Percentiles rank a stretch among this genome's conserved stretches.
phyloP scores from a whole-genome alignment of 64 coral and sea anemone species.

The Montipora capricornis region DNA sequence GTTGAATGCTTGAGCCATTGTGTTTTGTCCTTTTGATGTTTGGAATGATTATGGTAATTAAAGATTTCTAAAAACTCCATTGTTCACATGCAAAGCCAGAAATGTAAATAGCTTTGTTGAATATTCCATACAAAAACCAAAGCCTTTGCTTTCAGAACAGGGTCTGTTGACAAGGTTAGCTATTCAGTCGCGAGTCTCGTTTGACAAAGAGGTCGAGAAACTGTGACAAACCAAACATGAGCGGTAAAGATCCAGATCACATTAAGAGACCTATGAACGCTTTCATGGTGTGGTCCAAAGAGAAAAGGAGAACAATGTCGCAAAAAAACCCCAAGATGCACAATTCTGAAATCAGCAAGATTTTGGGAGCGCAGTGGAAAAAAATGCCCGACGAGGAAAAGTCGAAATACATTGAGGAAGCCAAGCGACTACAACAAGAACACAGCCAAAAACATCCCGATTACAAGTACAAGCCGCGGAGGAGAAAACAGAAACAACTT shows the following conservation, averaged over 20 bases:
- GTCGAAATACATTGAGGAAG: conserved; percentile 69
- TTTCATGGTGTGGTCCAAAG: conserved; percentile 94
- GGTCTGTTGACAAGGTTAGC: conserved; percentile 81
- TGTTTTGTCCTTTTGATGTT: conserved; percentile 99
- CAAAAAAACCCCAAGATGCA: conserved; percentile 93
- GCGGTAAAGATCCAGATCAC: conserved; percentile 84
- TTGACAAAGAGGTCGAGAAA: conserved; percentile 61
- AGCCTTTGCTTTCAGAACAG: conserved; percentile 73
- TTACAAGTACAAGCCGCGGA: conserved; percentile 94
- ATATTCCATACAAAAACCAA: conserved; percentile 89
- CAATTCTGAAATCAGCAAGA: conserved; percentile 96
- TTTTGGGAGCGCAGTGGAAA: conserved; percentile 90
- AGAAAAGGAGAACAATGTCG: conserved; percentile 72
- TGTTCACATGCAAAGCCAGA: conserved; percentile 98
- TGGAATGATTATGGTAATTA: conserved; percentile 99
- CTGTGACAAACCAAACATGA: conserved; percentile 85
- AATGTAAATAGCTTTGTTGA: conserved; percentile 99
- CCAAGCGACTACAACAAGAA: conserved; percentile 88
- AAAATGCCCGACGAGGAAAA: conserved; percentile 82
- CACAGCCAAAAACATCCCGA: conserved; percentile 92
- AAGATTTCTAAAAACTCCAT: conserved; percentile 99
- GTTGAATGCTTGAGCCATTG: conserved; percentile 78
- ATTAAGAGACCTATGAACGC: conserved; percentile 97
- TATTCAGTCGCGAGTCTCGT: conserved; percentile 67
- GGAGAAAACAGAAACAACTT: conserved; percentile 83